A percentile compares a stretch with the other conserved stretches of the same genome.
Conservation (phyloP, 2,113 vertebrate genomes). For the Myotis davidii region DNA sequence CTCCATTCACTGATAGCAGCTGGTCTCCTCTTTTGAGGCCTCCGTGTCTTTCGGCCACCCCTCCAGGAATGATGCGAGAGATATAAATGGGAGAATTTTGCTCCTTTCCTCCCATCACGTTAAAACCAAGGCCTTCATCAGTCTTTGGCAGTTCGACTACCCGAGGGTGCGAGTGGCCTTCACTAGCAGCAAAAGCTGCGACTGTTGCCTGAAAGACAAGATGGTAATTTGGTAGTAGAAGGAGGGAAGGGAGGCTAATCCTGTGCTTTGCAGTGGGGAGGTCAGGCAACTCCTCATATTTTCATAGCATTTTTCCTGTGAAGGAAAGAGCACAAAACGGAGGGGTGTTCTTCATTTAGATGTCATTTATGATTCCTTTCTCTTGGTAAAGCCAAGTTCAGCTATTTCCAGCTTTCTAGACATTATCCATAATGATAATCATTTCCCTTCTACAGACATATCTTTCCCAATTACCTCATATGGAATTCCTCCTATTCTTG, state of each 20-base stretch:
- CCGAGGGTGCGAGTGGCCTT: constrained; percentile 98
- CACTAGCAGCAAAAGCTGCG: constrained; percentile 98
- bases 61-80: constrained; percentile 99
- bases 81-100: constrained; percentile 99
- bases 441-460: neutral
- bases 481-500: neutral
- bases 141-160: constrained; percentile 99
- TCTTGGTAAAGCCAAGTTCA: neutral
- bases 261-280: neutral
- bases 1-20: constrained; percentile 97
- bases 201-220: constrained; percentile 94
- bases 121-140: constrained; percentile 99
- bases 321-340: constrained; percentile 35
- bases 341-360: neutral
- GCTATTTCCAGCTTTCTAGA: neutral
- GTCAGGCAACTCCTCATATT: neutral
- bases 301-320: constrained; percentile 55
- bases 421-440: neutral
- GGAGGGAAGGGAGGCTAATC: neutral
- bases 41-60: constrained; percentile 97
- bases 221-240: constrained; percentile 70
- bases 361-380: neutral
- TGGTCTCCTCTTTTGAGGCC: constrained; percentile 99
- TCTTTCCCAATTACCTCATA: neutral
- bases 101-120: constrained; percentile 99